Evolutionary conservation across 2,888 invertebrate species (phyloP).

Genomic region (Platycheirus rosarum): DNA sequence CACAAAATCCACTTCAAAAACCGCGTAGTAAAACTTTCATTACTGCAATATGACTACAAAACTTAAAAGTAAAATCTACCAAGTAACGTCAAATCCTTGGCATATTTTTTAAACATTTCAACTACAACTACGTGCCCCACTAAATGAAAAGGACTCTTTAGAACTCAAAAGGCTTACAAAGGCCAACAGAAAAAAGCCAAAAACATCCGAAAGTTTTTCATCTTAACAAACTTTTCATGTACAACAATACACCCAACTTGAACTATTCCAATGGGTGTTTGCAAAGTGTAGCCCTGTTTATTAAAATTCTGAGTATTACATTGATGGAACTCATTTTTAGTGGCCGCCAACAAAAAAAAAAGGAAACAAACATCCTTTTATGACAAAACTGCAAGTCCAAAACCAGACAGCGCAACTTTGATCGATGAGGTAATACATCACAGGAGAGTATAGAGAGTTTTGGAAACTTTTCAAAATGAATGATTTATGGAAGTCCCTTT

Average conservation of each 20-base stretch:
- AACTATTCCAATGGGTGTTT: conserved; percentile 56
- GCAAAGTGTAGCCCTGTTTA: conserved; percentile 57
- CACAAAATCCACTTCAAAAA: conserved; percentile 2
- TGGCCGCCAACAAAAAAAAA: neutral
- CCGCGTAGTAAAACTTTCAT: conserved; percentile 10
- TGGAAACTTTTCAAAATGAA: conserved; percentile 51
- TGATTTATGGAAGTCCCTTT: conserved; percentile 59
- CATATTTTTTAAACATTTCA: conserved; percentile 36
- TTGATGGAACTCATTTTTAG: conserved; percentile 39
- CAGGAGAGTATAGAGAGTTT: conserved; percentile 11
- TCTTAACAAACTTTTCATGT: conserved; percentile 52
- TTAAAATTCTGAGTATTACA: conserved; percentile 57
- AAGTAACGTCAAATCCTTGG: conserved; percentile 23
- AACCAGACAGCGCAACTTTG: conserved; percentile 53
- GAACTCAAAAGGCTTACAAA: conserved; percentile 1
- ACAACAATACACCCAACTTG: conserved; percentile 19
- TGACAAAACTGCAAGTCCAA: conserved; percentile 18
- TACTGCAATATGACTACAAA: neutral
- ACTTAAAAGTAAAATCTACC: neutral
- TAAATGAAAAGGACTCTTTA: conserved; percentile 6
- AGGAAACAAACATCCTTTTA: neutral
- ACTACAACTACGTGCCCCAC: conserved; percentile 24
- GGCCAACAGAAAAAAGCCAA: conserved; percentile 7
- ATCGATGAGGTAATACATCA: conserved; percentile 56
- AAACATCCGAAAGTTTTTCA: conserved; percentile 46